These are phyloP conservation scores for Tinea pellionella DNA, from an alignment of 2,888 invertebrate genomes.

Conservation along the genomic window DNA sequence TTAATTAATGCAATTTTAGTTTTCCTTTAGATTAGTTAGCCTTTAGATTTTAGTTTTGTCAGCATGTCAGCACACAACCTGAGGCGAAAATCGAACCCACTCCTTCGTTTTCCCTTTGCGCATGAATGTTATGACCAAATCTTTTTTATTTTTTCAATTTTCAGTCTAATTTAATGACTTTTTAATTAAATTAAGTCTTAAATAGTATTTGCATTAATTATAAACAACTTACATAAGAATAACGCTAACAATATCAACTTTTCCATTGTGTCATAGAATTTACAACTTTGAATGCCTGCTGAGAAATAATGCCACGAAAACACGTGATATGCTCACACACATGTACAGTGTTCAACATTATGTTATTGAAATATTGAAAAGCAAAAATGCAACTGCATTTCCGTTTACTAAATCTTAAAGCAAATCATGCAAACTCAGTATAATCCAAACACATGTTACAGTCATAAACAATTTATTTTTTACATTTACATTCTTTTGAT, in stretches of 20 bases:
- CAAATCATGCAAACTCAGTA: no score
- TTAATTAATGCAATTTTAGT: no score
- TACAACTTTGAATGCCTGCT: neutral
- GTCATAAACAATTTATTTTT: no score
- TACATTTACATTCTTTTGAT: neutral
- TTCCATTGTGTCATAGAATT: constrained; percentile 35
- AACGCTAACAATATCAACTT: constrained; percentile 47
- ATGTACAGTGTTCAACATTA: neutral
- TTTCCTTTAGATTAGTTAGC: no score
- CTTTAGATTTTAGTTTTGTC: no score
- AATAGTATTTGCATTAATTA: neutral
- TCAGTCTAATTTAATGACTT: no score
- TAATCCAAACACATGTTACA: no score
- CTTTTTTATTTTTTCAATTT: no score
- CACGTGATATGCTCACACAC: neutral
- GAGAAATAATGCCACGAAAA: neutral
- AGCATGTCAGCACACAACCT: no score
- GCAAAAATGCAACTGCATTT: neutral
- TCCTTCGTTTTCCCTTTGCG: no score
- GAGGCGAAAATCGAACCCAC: no score
- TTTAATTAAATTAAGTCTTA: neutral
- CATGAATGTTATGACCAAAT: no score
- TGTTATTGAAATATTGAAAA: neutral
- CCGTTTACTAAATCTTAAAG: neutral
- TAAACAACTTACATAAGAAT: constrained; percentile 44